These are phyloP conservation scores for Dichetophora obliterata DNA, from an alignment of 2,888 invertebrate genomes.

Conservation along the genomic window DNA sequence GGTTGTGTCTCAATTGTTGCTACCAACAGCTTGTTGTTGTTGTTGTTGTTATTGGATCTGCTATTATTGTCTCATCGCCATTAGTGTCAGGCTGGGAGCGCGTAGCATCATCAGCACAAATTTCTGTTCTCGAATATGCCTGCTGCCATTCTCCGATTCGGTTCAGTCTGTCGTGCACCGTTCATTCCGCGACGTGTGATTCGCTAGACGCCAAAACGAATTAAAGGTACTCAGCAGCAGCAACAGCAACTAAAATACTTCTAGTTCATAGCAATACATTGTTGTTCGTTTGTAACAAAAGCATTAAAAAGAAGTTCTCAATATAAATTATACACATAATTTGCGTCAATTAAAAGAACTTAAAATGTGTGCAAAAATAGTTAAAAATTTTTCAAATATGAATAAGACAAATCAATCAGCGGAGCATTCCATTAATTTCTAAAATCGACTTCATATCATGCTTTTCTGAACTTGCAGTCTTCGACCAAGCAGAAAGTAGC, in stretches of 20 bases:
- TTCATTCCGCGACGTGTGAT: slow-evolving; percentile 50
- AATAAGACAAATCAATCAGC: too few relatives aligned
- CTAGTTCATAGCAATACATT: slow-evolving; percentile 1
- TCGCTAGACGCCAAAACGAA: slow-evolving; percentile 11
- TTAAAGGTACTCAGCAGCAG: slow-evolving; percentile 24
- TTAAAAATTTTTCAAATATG: too few relatives aligned
- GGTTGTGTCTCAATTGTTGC: slow-evolving; percentile 8
- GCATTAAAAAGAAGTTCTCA: neutral
- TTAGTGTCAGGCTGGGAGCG: slow-evolving; percentile 7
- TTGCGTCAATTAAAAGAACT: neutral
- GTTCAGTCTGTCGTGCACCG: slow-evolving; percentile 50
- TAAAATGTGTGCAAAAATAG: neutral
- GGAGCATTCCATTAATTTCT: too few relatives aligned
- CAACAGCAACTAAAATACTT: slow-evolving; percentile 21
- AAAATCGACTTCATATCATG: too few relatives aligned
- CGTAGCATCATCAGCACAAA: neutral
- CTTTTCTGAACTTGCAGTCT: too few relatives aligned
- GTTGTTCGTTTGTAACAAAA: neutral
- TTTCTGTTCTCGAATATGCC: neutral
- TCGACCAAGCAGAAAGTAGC: neutral
- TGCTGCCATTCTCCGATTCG: neutral
- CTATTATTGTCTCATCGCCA: slow-evolving; percentile 8
- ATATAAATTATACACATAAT: neutral
- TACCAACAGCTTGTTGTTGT: neutral
- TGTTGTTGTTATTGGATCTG: neutral